These are phyloP conservation scores for Dorcus parallelipipedus DNA, from an alignment of 2,888 invertebrate genomes.

Conservation along the genomic window DNA sequence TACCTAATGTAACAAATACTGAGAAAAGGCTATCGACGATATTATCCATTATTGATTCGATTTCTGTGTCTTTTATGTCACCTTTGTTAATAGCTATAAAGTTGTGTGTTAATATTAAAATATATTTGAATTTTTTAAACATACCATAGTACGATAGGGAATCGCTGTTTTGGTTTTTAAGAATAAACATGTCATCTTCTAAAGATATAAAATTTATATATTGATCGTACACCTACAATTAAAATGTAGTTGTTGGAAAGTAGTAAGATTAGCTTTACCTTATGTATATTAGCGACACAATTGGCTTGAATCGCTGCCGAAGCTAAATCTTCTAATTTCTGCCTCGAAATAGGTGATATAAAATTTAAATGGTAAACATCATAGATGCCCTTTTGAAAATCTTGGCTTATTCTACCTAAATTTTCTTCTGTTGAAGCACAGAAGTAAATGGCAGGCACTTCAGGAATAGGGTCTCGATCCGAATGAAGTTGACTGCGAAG, in stretches of 20 bases:
- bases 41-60: constrained; percentile 89
- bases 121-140: constrained; percentile 23
- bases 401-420: constrained; percentile 88
- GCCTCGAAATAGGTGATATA: constrained; percentile 90
- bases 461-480: constrained; percentile 89
- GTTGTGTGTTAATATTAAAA: background rate
- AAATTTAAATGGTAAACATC: constrained; percentile 96
- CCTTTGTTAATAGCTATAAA: constrained; percentile 85
- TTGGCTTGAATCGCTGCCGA: constrained; percentile 87
- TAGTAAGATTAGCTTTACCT: constrained; percentile 53
- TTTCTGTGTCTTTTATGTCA: constrained; percentile 91
- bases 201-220: constrained; percentile 97
- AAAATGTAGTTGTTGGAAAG: background rate
- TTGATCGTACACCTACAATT: constrained; percentile 83
- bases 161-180: constrained; percentile 91
- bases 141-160: constrained; percentile 88
- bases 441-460: constrained; percentile 98
- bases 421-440: constrained; percentile 96
- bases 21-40: constrained; percentile 97
- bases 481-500: constrained; percentile 75
- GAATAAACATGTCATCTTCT: constrained; percentile 95
- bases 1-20: constrained; percentile 93
- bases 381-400: constrained; percentile 83
- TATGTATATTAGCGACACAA: constrained; percentile 87
- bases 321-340: constrained; percentile 93